Percentiles rank a stretch among this genome's conserved stretches.
Evolutionary conservation across 2,797 vertebrate species (phyloP).

Genomic region (Synanceia verrucosa): DNA sequence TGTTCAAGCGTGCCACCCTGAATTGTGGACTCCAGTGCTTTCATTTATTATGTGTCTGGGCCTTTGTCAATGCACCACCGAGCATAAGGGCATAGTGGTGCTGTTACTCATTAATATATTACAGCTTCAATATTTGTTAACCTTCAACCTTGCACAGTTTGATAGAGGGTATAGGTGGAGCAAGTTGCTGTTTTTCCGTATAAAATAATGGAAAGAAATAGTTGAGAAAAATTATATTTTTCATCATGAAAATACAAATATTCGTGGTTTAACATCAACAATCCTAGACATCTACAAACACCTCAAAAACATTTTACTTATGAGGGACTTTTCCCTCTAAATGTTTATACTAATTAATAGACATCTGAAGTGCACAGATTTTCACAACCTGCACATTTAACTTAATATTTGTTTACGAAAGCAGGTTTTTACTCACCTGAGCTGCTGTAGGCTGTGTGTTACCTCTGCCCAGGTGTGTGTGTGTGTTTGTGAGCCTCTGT

Average conservation of each 20-base stretch:
- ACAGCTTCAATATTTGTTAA: conserved; percentile 67
- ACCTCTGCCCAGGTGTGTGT: conserved; percentile 48
- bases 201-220: background rate
- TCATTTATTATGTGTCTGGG: conserved; percentile 29
- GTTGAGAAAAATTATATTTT: background rate
- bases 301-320: background rate
- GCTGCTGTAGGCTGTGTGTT: conserved; percentile 42
- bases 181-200: conserved; percentile 1
- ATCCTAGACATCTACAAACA: background rate
- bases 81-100: conserved; percentile 41
- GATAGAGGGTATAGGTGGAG: conserved; percentile 41
- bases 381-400: background rate
- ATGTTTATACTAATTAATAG: background rate
- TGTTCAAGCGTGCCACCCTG: conserved; percentile 15
- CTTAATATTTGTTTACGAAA: conserved; percentile 7
- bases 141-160: conserved; percentile 63
- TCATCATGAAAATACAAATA: background rate
- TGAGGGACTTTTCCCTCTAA: background rate
- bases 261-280: background rate
- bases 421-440: conserved; percentile 71
- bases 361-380: background rate
- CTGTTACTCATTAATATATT: conserved; percentile 76
- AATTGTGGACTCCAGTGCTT: conserved; percentile 40
- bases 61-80: conserved; percentile 40
- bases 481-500: too few species aligned